Conservation (phyloP, 2,888 invertebrate species). For the Agonopterix heracliana region DNA sequence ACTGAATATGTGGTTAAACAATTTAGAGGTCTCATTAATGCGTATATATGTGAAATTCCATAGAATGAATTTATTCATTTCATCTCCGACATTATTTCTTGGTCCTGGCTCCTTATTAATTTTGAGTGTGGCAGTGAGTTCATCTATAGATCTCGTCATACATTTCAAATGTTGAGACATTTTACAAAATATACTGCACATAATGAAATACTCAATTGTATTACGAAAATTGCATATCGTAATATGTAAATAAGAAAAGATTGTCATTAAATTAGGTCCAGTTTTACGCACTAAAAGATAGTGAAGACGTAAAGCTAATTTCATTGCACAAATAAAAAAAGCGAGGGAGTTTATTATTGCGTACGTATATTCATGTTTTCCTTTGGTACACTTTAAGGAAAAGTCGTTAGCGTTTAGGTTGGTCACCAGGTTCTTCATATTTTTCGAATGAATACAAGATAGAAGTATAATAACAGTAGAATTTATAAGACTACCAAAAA, state of each 20-base stretch:
- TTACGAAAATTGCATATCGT: conserved; percentile 7
- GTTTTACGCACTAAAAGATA: too few relatives aligned
- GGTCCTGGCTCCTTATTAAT: conserved; percentile 29
- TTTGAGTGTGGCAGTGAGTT: conserved; percentile 30
- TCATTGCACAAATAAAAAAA: too few relatives aligned
- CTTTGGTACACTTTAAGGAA: background rate
- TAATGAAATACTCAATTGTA: conserved; percentile 7
- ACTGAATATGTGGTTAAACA: background rate
- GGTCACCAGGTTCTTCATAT: background rate
- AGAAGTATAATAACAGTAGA: background rate
- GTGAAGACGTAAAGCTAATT: too few relatives aligned
- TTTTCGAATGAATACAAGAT: background rate
- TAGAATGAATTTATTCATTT: background rate
- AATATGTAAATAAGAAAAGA: background rate
- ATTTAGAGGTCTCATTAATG: background rate
- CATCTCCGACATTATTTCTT: background rate
- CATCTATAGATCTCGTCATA: conserved; percentile 3
- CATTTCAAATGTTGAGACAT: conserved; percentile 12
- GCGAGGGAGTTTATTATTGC: too few relatives aligned
- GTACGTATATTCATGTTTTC: too few relatives aligned
- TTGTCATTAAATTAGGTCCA: too few relatives aligned
- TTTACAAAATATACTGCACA: conserved; percentile 6
- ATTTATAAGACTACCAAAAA: background rate
- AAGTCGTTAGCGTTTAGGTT: background rate
- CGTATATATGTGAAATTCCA: background rate